Evolutionary conservation across 23 tunicate genomes (phyloP).

Genomic region (Clavelina lepadiformis): DNA sequence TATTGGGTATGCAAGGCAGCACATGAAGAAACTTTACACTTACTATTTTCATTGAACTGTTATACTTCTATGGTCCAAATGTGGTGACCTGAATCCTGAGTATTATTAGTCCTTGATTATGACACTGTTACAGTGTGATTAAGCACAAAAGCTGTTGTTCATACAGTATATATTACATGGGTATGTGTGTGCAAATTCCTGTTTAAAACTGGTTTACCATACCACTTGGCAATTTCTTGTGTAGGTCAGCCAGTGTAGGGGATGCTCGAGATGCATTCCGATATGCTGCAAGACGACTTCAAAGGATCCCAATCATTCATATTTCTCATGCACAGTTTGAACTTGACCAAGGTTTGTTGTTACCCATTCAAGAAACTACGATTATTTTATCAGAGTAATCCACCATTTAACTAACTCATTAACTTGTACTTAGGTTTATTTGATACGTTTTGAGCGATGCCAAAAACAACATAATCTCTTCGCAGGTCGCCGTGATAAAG

Average conservation of each 20-base stretch:
- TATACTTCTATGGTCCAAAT: no score
- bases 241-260: slow-evolving; percentile 1
- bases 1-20: slow-evolving; percentile 11
- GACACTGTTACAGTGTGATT: no score
- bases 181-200: no score
- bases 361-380: background rate
- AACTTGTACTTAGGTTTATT: no score
- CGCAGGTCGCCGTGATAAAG: slow-evolving; percentile 19
- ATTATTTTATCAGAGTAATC: background rate
- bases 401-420: no score
- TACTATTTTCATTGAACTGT: background rate
- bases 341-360: slow-evolving; percentile 9
- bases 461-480: background rate
- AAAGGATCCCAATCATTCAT: slow-evolving; percentile 28
- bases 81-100: no score
- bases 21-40: background rate
- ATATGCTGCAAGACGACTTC: background rate
- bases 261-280: slow-evolving; percentile 32
- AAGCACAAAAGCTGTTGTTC: no score
- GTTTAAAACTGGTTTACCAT: no score
- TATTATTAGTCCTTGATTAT: no score
- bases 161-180: no score
- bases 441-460: no score
- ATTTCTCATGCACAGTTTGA: slow-evolving; percentile 44
- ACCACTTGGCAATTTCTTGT: background rate